Base-by-base conservation (phyloP, 2,888 invertebrate species). In the Caenorhabditis imperialis region DNA sequence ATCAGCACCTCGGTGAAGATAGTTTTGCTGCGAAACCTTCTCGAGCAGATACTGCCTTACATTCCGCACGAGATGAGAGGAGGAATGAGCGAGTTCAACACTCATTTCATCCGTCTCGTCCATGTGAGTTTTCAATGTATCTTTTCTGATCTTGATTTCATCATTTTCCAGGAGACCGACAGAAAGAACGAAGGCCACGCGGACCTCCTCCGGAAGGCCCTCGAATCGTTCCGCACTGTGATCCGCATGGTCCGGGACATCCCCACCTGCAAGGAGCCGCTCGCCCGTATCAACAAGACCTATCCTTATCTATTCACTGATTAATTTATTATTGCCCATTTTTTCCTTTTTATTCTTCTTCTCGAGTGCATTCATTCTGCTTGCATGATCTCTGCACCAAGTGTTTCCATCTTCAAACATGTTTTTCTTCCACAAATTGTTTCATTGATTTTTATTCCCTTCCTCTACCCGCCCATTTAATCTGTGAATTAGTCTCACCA, bases 41-140 rank as follows among this genome's bases (percentile, higher is more conserved):
- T 85, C 37, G 79, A 82, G 22, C 73, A 79, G 4, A 38, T 84
- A 10, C 42, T 85, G 20, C 81, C 78, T 8, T 47, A 35, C 14
- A 82, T 85, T 10, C 84, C 85, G 0, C 38, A 40, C 2, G 50
- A 79, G 30, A 72, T 82, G 67, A 60, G 81, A 8, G 84, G 83
- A 23, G 83, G 81, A 25, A 79, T 84, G 62, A 75, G 61, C 45
- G 82, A 81, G 33, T 80, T 79, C 65, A 57, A 58, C 30, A 63
- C 76, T 30, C 84, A 80, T 54, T 82, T 84, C 58, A 48, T 76
- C 23, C 74, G 65, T 27, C 63, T 82, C 18, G 77, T 81, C 35
- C 73, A 76, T 60, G 83, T 79, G 33, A 58, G 75, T 73, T 55
- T 23, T 33, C 5, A 57, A 3, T 63, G 3, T 16, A 40, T 44